Conservation (phyloP, 2,113 vertebrate genomes). For the Lepisosteus osseus region DNA sequence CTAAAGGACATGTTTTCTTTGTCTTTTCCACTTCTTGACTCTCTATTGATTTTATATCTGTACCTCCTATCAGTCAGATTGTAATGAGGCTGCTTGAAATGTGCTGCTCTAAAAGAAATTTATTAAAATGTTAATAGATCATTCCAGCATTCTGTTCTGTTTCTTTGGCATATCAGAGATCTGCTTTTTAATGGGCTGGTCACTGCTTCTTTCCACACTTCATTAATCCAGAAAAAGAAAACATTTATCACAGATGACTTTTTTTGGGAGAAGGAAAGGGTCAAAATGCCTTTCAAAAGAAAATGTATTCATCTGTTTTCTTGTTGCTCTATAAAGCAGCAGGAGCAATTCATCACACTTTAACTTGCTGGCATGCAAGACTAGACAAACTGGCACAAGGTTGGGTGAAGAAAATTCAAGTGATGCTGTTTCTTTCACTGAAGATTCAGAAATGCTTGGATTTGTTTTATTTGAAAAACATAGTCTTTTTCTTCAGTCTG, state of each 20-base stretch:
- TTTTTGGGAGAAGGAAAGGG: slow-evolving; percentile 38
- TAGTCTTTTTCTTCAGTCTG: too few species aligned
- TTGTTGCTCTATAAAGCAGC: slow-evolving; percentile 46
- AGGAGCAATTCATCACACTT: slow-evolving; percentile 62
- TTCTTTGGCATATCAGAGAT: background rate
- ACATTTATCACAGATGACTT: slow-evolving; percentile 45
- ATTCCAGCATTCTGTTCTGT: slow-evolving; percentile 25
- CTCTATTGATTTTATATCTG: slow-evolving; percentile 45
- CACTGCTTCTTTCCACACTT: slow-evolving; percentile 24
- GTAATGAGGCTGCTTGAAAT: slow-evolving; percentile 56
- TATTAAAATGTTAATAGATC: slow-evolving; percentile 59
- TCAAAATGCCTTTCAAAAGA: slow-evolving; percentile 41
- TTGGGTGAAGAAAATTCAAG: slow-evolving; percentile 12
- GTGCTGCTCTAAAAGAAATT: slow-evolving; percentile 51
- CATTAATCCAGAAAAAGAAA: slow-evolving; percentile 39
- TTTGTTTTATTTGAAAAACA: too few species aligned
- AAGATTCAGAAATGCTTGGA: too few species aligned
- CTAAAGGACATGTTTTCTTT: slow-evolving; percentile 55
- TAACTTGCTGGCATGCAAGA: slow-evolving; percentile 44
- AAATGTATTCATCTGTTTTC: slow-evolving; percentile 56
- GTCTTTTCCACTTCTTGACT: slow-evolving; percentile 13
- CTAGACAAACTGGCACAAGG: background rate
- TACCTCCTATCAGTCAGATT: slow-evolving; percentile 55
- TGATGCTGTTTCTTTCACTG: slow-evolving; percentile 26
- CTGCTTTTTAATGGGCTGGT: background rate